phyloP scores from a whole-genome alignment of 2,113 vertebrate species.

The Struthio camelus region DNA sequence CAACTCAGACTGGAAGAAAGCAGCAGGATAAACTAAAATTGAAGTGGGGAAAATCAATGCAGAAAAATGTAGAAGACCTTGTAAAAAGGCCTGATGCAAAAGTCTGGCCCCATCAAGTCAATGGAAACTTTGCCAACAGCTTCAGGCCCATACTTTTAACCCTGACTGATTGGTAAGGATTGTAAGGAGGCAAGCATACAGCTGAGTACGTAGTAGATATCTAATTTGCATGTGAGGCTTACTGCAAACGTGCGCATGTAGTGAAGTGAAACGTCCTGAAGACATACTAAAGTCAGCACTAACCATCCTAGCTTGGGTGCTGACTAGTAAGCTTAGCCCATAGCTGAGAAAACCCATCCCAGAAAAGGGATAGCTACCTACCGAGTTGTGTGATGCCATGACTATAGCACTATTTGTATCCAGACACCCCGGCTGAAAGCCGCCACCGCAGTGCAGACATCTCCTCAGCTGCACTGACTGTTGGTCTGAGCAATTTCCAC shows the following conservation, averaged over 20 bases:
- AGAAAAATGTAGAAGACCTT: not conserved
- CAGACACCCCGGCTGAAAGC: not conserved
- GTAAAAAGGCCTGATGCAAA: not conserved
- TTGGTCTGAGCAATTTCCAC: not conserved
- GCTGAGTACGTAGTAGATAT: accelerated
- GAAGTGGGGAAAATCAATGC: not conserved
- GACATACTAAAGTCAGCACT: not conserved
- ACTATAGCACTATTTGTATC: accelerated
- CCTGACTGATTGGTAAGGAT: not conserved
- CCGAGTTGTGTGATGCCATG: not conserved
- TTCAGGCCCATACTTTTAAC: not conserved
- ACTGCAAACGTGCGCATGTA: not conserved
- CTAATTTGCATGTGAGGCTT: not conserved
- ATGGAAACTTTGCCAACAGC: not conserved
- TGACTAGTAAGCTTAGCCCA: not conserved
- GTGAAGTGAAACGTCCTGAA: not conserved
- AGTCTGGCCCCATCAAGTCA: not conserved
- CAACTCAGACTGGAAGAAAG: not conserved
- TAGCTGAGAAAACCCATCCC: not conserved
- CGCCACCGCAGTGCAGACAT: no score
- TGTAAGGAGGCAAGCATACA: not conserved
- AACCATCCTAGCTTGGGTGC: not conserved
- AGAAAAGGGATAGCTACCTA: not conserved
- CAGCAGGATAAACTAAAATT: not conserved
- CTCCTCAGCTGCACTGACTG: no score